Evolutionary conservation across 2,888 invertebrate species (phyloP), one percentile per base, ranked within the genome.

Genomic region (Aspidapion aeneum): DNA sequence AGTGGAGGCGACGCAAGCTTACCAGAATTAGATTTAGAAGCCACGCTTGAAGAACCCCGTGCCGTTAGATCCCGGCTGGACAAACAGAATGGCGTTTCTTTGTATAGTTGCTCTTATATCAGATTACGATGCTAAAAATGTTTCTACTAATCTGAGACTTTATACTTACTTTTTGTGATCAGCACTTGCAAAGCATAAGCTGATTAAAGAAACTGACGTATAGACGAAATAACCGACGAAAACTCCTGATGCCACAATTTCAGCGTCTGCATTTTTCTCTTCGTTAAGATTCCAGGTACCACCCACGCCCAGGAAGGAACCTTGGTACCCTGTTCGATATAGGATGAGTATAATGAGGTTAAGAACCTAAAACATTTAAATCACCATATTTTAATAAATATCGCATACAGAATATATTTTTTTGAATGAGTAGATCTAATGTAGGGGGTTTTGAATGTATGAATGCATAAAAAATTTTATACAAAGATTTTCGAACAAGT

Each of bases 281-380:
- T 94, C 93, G 73, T 93, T 92, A 58, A 94, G 83, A 81, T 94
- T 94, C 93, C 94, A 94, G 18, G 93, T 93, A 62, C 93, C 94
- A 55, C 94, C 93, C 60, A 94, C 90, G 48, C 94, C 94, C 66
- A 94, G 83, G 77, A 94, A 94, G 75, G 88, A 87, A 1, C 94
- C 94, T 69, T 88, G 87, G 81, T 89, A 90, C 12, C 94, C 94
- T 21, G 90, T 89, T 66, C 94, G 87, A 80, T 94, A 94, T 7
- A 94, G 81, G 62, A 93, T 87, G 58, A 94, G 75, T 71, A 93
- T 86, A 16, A 94, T 87, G 68, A 94, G 82, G 80, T 93, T 94
- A 59, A 94, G 75, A n/a, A 93, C 84, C 94, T 94, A 81, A 48
- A 82, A 82, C 18, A 62, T 7, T 9, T n/a, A 54, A 54, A 54